phyloP scores from a whole-genome alignment of 2,113 vertebrate species.

The human region DNA sequence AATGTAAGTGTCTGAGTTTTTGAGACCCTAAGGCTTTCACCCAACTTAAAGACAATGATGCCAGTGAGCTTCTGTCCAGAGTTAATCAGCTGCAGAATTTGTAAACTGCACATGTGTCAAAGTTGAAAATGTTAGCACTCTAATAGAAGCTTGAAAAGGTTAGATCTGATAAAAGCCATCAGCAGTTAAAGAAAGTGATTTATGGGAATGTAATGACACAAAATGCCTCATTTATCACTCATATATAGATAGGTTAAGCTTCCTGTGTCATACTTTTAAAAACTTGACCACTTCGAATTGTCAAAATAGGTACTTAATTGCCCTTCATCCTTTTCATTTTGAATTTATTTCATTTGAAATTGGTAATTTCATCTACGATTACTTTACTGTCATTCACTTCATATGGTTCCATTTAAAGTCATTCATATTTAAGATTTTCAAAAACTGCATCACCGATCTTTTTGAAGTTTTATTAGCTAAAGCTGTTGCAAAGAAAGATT shows the following conservation, averaged over 20 bases:
- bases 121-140: slow-evolving; percentile 98
- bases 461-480: slow-evolving; percentile 84
- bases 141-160: slow-evolving; percentile 99
- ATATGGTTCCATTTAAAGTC: slow-evolving; percentile 83
- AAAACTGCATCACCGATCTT: slow-evolving; percentile 75
- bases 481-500: slow-evolving; percentile 76
- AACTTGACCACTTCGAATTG: slow-evolving; percentile 93
- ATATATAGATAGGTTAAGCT: slow-evolving; percentile 94
- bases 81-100: slow-evolving; percentile 98
- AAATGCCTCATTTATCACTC: slow-evolving; percentile 99
- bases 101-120: slow-evolving; percentile 96
- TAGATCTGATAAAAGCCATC: slow-evolving; percentile 99
- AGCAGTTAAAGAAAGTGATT: slow-evolving; percentile 96
- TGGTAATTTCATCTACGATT: slow-evolving; percentile 80
- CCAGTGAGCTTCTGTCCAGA: slow-evolving; percentile 87
- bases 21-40: slow-evolving; percentile 80
- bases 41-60: slow-evolving; percentile 84
- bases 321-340: slow-evolving; percentile 86
- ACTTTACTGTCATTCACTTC: slow-evolving; percentile 78
- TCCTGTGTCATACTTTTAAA: slow-evolving; percentile 94
- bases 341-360: slow-evolving; percentile 83
- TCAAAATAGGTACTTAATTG: slow-evolving; percentile 89
- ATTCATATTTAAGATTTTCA: slow-evolving; percentile 84
- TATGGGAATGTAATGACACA: slow-evolving; percentile 97
- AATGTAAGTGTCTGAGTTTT: slow-evolving; percentile 62